Base-by-base conservation (phyloP, 2,888 invertebrate genomes). In the Ametastegia equiseti region DNA sequence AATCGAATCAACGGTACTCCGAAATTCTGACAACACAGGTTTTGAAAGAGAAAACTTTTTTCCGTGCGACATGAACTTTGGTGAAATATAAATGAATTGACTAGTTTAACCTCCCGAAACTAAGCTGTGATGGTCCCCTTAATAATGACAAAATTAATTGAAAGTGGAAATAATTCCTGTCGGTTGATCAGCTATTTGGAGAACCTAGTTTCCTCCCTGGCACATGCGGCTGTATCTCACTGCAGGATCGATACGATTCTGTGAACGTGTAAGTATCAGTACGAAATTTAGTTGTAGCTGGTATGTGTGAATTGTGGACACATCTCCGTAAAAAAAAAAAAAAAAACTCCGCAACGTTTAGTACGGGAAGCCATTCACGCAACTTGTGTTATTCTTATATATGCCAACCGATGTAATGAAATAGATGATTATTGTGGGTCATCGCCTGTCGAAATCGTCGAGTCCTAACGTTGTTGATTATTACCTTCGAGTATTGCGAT, bases 401-500 rank as follows among this genome's bases (percentile, higher is more conserved):
- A n/a, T 27, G 71, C 39, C 65, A n/a, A 19, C 2, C n/a, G 11
- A 67, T 67, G 11, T 67, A 67, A 11, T 19, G 36, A 39, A 36
- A 19, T n/a, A n/a, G n/a, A n/a, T 67, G 39, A 67, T 67, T 67
- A 67, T 63, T 69, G 69, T 71, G n/a, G 45, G 71, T 71, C 47
- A 71, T 39, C 39, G 65, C 9, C 1, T 71, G 71, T 71, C 47
- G 71, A 47, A 47, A 71, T 36, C 3, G 19, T 67, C 19, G 36
- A 39, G 9, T 39, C n/a, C n/a, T n/a, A n/a, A n/a, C n/a, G 63
- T n/a, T 67, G 39, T 67, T 39, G n/a, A 19, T 27, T 36, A 36
- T 39, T 65, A 4, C n/a, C 23, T 67, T 19, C 19, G 19, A 39
- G 27, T 47, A 47, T 13, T 60, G 27, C 27, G 5, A 30, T 7